These are phyloP conservation scores for Notodonta dromedarius DNA, from an alignment of 2,888 invertebrate species.

Conservation along the genomic window DNA sequence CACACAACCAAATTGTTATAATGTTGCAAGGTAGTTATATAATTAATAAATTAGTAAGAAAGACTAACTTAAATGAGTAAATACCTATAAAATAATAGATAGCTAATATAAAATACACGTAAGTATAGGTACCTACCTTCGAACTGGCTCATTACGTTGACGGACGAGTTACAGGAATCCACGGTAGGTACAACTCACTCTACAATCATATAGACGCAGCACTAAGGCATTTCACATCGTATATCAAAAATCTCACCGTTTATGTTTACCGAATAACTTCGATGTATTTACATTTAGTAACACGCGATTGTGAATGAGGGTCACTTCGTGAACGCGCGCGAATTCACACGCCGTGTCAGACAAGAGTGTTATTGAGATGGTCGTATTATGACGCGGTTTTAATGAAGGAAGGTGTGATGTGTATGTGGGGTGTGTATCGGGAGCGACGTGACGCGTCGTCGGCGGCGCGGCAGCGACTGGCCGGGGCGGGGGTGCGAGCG, in stretches of 20 bases:
- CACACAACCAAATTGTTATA: too few species aligned
- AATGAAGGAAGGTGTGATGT: slow-evolving; percentile 53
- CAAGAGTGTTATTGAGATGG: slow-evolving; percentile 42
- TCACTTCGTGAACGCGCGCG: slow-evolving; percentile 35
- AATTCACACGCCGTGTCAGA: slow-evolving; percentile 35
- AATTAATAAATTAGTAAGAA: not conserved
- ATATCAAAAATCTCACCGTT: slow-evolving; percentile 49
- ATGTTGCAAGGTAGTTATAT: too few species aligned
- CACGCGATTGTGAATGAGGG: slow-evolving; percentile 25
- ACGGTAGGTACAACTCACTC: slow-evolving; percentile 63
- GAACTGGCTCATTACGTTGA: slow-evolving; percentile 40
- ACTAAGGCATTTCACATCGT: slow-evolving; percentile 58
- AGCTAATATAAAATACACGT: not conserved
- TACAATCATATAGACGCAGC: slow-evolving; percentile 55
- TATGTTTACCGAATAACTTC: slow-evolving; percentile 52
- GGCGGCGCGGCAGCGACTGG: slow-evolving; percentile 70
- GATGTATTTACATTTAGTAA: slow-evolving; percentile 40
- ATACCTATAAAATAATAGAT: not conserved
- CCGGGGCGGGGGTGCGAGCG: slow-evolving; percentile 64
- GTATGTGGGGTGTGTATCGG: slow-evolving; percentile 30
- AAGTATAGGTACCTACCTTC: slow-evolving; percentile 41
- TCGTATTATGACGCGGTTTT: slow-evolving; percentile 57
- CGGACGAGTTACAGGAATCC: slow-evolving; percentile 41
- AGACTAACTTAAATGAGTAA: not conserved
- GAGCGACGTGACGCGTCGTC: slow-evolving; percentile 58